A percentile compares a stretch with the other conserved stretches of the same genome.
Evolutionary conservation across 1,140 invertebrate species (phyloP).

Genomic region (Gonioctena quinquepunctata): DNA sequence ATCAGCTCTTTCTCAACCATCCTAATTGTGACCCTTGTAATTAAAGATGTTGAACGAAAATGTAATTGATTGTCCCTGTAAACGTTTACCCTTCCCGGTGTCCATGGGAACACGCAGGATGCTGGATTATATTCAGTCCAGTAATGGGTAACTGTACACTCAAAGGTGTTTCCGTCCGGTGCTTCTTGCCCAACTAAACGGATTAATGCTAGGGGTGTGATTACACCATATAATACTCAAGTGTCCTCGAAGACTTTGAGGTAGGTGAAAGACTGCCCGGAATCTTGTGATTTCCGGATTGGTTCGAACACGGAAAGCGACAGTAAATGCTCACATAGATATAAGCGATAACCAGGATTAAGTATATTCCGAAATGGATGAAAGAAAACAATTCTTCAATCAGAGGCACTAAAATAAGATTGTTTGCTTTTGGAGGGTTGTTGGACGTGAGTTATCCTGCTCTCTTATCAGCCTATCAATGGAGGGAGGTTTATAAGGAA

Average conservation of each 20-base stretch:
- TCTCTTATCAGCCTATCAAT: too few relatives aligned
- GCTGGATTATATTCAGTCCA: neutral
- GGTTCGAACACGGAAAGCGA: too few relatives aligned
- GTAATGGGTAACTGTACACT: conserved; percentile 13
- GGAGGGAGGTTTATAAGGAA: too few relatives aligned
- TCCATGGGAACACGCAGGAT: conserved; percentile 10
- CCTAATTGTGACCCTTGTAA: neutral
- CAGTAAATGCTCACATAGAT: too few relatives aligned
- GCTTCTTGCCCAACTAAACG: conserved; percentile 6
- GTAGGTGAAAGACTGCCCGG: neutral
- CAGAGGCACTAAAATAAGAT: too few relatives aligned
- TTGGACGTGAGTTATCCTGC: too few relatives aligned
- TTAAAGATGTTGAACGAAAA: neutral
- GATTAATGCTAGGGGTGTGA: conserved; percentile 1
- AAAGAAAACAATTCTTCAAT: too few relatives aligned
- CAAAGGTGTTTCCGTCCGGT: conserved; percentile 14
- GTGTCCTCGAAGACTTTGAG: neutral
- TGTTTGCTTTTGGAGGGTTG: too few relatives aligned
- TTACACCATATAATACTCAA: neutral
- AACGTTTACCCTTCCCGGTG: conserved; percentile 5
- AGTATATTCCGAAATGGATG: too few relatives aligned
- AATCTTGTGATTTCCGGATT: neutral
- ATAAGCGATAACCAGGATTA: too few relatives aligned
- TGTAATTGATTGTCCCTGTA: neutral
- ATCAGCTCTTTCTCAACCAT: neutral